Percentiles rank a stretch among this genome's conserved stretches.
phyloP scores from a whole-genome alignment of 2,113 vertebrate genomes.

The Scomber colias region DNA sequence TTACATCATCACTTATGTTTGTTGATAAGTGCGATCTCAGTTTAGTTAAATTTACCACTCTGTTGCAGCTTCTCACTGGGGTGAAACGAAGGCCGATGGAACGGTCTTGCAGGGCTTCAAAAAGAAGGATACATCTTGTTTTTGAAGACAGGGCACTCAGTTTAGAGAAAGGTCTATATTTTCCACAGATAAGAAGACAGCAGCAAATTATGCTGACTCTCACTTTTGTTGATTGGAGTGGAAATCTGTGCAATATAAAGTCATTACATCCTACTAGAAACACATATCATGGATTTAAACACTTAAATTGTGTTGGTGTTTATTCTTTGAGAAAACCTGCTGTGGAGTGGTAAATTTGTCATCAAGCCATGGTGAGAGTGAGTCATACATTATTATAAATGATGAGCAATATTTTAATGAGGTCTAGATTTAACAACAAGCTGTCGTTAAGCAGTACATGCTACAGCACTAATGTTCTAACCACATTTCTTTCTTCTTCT shows the following conservation, averaged over 20 bases:
- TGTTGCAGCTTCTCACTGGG: neutral
- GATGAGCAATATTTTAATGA: neutral
- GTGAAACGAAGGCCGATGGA: neutral
- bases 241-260: neutral
- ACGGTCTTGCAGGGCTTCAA: slow-evolving; percentile 19
- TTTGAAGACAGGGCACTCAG: slow-evolving; percentile 29
- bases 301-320: neutral
- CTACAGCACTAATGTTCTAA: neutral
- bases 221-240: neutral
- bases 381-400: neutral
- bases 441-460: neutral
- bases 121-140: slow-evolving; percentile 31
- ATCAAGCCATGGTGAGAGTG: neutral
- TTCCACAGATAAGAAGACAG: neutral
- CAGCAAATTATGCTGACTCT: slow-evolving; percentile 1
- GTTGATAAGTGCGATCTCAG: neutral
- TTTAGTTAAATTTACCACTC: neutral
- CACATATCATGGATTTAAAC: neutral
- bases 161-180: slow-evolving; percentile 14
- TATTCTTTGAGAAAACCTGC: neutral
- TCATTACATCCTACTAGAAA: neutral
- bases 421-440: neutral
- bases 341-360: neutral
- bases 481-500: neutral
- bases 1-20: slow-evolving; percentile 3